Conservation (phyloP, 2,888 invertebrate species). For the Syrista parreyssii region DNA sequence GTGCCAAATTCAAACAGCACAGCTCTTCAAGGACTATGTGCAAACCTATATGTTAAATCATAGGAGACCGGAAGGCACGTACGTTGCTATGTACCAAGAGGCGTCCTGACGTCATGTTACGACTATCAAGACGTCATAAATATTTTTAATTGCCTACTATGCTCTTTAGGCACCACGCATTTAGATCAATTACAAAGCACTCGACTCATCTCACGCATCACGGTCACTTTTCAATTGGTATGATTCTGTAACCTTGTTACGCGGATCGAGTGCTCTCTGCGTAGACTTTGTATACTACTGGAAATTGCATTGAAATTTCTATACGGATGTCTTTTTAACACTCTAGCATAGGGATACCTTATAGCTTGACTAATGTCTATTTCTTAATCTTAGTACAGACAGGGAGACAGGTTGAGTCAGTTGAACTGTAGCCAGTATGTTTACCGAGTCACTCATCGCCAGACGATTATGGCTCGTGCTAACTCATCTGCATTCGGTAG, state of each 20-base stretch:
- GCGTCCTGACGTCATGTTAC: background rate
- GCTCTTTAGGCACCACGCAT: constrained; percentile 10
- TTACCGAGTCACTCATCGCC: background rate
- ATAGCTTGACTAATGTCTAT: background rate
- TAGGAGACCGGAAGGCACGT: background rate
- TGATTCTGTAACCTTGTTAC: constrained; percentile 15
- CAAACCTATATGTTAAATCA: background rate
- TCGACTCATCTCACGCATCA: constrained; percentile 12
- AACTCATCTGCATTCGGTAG: background rate
- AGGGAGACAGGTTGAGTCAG: background rate
- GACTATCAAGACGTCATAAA: background rate
- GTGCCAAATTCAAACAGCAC: background rate
- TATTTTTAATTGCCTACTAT: constrained; percentile 12
- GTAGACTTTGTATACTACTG: background rate
- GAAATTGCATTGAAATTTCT: background rate
- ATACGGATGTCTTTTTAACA: background rate
- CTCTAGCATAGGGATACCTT: background rate
- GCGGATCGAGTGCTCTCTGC: background rate
- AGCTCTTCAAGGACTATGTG: background rate
- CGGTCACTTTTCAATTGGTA: constrained; percentile 15
- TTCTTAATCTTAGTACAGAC: background rate
- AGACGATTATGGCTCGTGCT: background rate
- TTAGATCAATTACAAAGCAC: constrained; percentile 15
- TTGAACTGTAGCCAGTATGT: background rate
- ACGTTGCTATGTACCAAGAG: background rate